Evolutionary conservation across 2,888 invertebrate species (phyloP).

Genomic region (Drosophila setosimentum): DNA sequence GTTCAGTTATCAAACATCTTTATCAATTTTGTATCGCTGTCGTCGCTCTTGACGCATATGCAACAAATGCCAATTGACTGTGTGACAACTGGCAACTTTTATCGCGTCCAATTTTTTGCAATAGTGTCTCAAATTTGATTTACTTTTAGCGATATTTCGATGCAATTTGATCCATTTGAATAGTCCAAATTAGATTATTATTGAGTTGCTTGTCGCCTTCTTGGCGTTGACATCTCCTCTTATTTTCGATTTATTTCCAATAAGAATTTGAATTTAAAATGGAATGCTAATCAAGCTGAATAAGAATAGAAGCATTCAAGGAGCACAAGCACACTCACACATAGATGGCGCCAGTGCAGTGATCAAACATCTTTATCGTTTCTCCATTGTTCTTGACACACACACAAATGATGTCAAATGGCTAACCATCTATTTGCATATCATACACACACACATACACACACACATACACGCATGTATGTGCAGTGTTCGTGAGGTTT

Average conservation of each 20-base stretch:
- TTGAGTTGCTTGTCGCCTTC: neutral
- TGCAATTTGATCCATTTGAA: neutral
- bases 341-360: conserved; percentile 22
- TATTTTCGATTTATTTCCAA: too few species aligned
- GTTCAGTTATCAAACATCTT: conserved; percentile 15
- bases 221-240: neutral
- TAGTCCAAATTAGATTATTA: neutral
- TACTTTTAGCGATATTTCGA: neutral
- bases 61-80: conserved; percentile 42
- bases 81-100: neutral
- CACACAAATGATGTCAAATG: conserved; percentile 44
- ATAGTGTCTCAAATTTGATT: neutral
- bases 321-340: neutral
- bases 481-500: conserved; percentile 3
- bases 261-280: too few species aligned
- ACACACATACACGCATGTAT: neutral
- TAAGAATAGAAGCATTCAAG: neutral
- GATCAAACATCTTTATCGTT: conserved; percentile 23
- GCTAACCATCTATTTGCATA: conserved; percentile 5
- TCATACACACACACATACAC: too few species aligned
- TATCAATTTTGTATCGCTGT: too few species aligned
- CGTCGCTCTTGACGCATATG: conserved; percentile 35
- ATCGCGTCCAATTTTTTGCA: neutral
- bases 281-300: neutral
- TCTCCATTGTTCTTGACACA: conserved; percentile 11